Base-by-base conservation (phyloP, 2,888 invertebrate species). In the Euzophera pinguis region DNA sequence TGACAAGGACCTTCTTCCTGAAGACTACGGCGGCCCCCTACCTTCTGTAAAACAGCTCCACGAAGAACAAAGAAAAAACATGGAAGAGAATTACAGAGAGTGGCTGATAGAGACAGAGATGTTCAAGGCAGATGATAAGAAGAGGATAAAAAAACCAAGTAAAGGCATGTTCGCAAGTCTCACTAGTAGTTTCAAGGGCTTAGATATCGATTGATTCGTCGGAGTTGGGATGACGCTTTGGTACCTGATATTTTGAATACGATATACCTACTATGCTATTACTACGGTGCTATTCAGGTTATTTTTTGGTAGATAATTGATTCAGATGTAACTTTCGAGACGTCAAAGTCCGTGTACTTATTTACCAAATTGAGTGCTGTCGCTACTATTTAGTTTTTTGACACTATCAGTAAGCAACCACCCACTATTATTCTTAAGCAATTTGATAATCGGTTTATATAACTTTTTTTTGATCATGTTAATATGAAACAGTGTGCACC, bases 21-120 rank as follows among this genome's bases (percentile, higher is more conserved):
- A 87, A 73, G 93, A 94, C 63, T 93, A 93, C 57, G 93, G 93
- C 43, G 94, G 94, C 22, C 90, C 92, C 8, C 81, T 91, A 0
- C 85, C 89, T 0, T 59, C 91, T 0, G 81, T 92, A 0, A 91
- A 91, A 47, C 78, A 87, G 53, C 78, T 92, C n/a, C 87, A 93
- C 50, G 91, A 91, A 57, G 90, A 90, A 59, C 91, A 92, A 48
- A 84, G 92, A 5, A 85, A 85, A 55, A 80, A 88, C 14, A 85
- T 93, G 84, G 90, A 92, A 58, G 83, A 87, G 8, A 92, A 92
- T 57, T 94, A 93, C 63, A 82, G 83, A 42, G 90, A 92, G 12
- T 94, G 94, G 93, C 62, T 94, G 62, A 83, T 91, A 41, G 93
- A 94, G 61, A 84, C 91, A 0, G 92, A 91, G 56, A 81, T 86